Base-by-base conservation (phyloP, 1,140 invertebrate species). In the Calephelis nemesis region DNA sequence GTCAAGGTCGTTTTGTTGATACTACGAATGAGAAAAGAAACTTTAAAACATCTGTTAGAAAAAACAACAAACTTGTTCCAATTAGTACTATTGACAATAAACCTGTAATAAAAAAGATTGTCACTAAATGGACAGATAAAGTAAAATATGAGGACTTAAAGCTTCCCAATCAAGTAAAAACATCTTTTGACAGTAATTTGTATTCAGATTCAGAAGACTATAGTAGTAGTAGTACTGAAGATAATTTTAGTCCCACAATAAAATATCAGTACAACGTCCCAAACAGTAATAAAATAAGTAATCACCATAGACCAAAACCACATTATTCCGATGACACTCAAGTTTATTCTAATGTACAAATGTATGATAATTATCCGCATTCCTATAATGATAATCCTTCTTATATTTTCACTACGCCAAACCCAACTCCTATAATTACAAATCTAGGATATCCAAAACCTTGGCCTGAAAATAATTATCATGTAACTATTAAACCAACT, bases 111-210 rank as follows among this genome's bases (percentile, higher is more conserved):
- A 84, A 81, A 73, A 91, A 86, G 77, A 76, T 91, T n/a, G 63
- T 88, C 8, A 91, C 89, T 19, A 88, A 87, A 79, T 91, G 87
- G 89, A 84, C 71, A 1, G 87, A 91, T 69, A 83, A 82, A 60
- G 79, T 79, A 15, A 89, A 91, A 73, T 79, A 82, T 68, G 84
- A 86, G 50, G 82, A 83, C 68, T 77, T 83, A 70, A 62, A 83
- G 54, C 84, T 87, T 68, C 72, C 74, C 40, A 72, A 72, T 12
- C 82, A 84, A 68, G 71, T 71, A 13, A 75, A 50, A 66, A 70
- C 71, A 19, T 79, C 76, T 9, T 73, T 77, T 45, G 72, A 80
- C 71, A 69, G 52, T 15, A 58, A 76, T 47, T 40, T 40, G 30
- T 67, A 47, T 19, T 48, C 39, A 50, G 73, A 19, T 47, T 65